A percentile compares a stretch with the other conserved stretches of the same genome.
Conservation (phyloP, 2,113 vertebrate species). For the Furnarius figulus region DNA sequence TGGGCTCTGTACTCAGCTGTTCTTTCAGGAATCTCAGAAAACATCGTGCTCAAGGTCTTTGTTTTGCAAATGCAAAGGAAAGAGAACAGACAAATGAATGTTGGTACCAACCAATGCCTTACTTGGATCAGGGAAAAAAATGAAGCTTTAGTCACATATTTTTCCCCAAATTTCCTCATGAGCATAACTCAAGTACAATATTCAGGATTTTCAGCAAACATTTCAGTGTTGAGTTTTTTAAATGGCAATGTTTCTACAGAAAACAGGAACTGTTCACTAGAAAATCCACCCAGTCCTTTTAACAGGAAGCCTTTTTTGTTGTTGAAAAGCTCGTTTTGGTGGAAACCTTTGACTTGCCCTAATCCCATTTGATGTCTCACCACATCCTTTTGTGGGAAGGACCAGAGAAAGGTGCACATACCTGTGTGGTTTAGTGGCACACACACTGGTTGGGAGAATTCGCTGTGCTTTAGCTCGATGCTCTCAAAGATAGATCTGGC, state of each 20-base stretch:
- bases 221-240: neutral
- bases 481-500: conserved; percentile 14
- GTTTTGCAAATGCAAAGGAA: neutral
- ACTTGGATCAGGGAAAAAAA: neutral
- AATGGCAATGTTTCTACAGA: neutral
- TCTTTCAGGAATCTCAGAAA: neutral
- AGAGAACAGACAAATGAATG: neutral
- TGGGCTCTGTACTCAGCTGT: neutral
- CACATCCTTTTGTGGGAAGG: neutral
- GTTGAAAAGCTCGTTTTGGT: neutral
- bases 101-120: neutral
- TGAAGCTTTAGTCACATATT: neutral
- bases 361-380: neutral
- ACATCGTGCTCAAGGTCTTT: neutral
- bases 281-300: neutral
- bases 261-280: neutral
- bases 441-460: conserved; percentile 47
- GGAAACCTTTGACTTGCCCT: neutral
- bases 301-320: neutral
- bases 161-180: neutral
- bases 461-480: neutral
- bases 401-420: neutral
- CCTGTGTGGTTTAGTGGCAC: conserved; percentile 1
- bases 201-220: neutral
- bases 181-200: neutral